Evolutionary conservation across 2,113 vertebrate genomes (phyloP), one percentile per base, ranked within the genome.

Genomic region (Sminthopsis crassicaudata): DNA sequence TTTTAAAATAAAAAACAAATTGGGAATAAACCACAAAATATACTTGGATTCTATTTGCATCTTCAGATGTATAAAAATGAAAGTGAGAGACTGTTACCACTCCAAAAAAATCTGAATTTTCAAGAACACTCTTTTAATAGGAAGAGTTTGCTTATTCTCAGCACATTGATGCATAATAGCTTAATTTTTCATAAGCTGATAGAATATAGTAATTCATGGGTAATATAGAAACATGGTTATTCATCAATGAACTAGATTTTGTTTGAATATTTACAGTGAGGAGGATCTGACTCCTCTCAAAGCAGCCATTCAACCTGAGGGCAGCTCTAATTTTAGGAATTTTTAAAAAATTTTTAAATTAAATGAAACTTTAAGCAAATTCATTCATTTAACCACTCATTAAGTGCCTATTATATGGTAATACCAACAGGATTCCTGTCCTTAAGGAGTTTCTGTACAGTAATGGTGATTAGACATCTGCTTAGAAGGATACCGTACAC

Each of bases 11-110:
- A 46, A 76, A 94, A 91, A 42, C 22, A 2, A 67, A 93, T 48
- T 50, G 24, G 84, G 48, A 91, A 93, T 76, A 90, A 54, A 92
- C 4, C 60, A 42, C 67, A 90, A 97, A 88, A 53, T 88, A 90
- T 16, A 89, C 46, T 94, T 60, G 93, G 57, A n/a, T 93, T 97
- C n/a, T 91, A n/a, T 94, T 94, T 95, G 91, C 95, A 96, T 90
- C 9, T 95, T 90, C 9, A 92, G 0, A n/a, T 0, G 93, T 92
- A 94, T 96, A 88, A 92, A 84, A 93, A 76, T 92, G 60, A 92
- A 93, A 54, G 91, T 84, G 25, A 89, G 60, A 88, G 55, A 57
- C 67, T 92, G 84, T 54, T 92, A 60, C 50, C 89, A 88, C 30
- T 90, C 95, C 51, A 94, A 7, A 89, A 48, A 42, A 92, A 27